Evolutionary conservation across 2,797 vertebrate species (phyloP).

Genomic region (Muraenolepis orangiensis): DNA sequence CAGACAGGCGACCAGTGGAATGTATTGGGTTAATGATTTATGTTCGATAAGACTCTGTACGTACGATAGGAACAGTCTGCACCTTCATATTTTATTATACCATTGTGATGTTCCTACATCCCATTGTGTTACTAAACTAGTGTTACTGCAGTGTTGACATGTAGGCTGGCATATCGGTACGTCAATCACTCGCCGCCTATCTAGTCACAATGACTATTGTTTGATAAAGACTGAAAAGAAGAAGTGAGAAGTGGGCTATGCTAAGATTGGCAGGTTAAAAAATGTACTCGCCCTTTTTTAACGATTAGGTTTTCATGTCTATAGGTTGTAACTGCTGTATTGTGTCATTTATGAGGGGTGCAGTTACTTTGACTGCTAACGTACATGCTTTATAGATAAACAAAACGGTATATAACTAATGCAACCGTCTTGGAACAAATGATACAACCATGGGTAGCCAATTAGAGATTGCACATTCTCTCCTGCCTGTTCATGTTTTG

Average conservation of each 20-base stretch:
- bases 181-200: conserved; percentile 14
- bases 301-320: background rate
- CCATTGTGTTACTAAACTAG: background rate
- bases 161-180: background rate
- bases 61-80: conserved; percentile 8
- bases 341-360: background rate
- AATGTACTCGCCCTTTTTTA: conserved; percentile 11
- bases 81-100: background rate
- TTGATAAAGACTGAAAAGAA: conserved; percentile 33
- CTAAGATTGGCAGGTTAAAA: conserved; percentile 51
- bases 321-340: background rate
- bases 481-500: background rate
- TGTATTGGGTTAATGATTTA: conserved; percentile 52
- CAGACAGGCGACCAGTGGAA: background rate
- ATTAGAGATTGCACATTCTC: background rate
- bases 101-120: background rate
- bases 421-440: background rate
- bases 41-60: conserved; percentile 39
- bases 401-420: background rate
- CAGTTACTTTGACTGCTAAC: background rate
- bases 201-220: conserved; percentile 29
- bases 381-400: background rate
- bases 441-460: background rate
- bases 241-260: conserved; percentile 37
- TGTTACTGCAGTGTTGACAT: background rate